Conservation (phyloP, 2,113 vertebrate species). For the Aegithalos caudatus region DNA sequence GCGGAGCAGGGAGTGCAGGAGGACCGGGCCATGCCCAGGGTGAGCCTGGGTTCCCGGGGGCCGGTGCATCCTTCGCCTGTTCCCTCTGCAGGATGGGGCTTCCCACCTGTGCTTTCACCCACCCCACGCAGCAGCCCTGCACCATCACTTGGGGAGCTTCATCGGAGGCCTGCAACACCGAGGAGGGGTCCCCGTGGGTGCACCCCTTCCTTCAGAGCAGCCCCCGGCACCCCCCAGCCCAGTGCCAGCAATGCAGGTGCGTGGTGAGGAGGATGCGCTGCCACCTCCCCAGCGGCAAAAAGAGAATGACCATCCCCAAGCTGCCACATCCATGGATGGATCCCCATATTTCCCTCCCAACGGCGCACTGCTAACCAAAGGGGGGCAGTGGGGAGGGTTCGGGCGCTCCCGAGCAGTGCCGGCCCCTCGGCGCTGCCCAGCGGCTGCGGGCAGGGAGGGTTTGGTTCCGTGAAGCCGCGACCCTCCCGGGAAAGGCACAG, state of each 20-base stretch:
- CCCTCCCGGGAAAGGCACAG: not conserved
- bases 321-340: not conserved
- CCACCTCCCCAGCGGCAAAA: not conserved
- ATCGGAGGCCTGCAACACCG: fast-evolving
- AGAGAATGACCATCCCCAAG: fast-evolving
- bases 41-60: not conserved
- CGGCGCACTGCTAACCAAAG: fast-evolving
- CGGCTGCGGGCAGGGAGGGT: not conserved
- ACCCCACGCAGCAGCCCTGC: fast-evolving
- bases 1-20: fast-evolving
- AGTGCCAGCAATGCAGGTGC: fast-evolving
- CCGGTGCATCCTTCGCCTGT: fast-evolving
- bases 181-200: not conserved
- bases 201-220: not conserved
- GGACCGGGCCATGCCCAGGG: fast-evolving
- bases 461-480: not conserved
- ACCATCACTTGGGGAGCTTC: not conserved
- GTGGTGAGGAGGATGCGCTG: not conserved
- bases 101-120: fast-evolving
- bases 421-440: not conserved
- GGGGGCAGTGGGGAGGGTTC: fast-evolving
- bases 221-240: no score
- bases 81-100: fast-evolving
- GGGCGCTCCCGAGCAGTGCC: not conserved
- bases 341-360: not conserved